Evolutionary conservation across 2,113 vertebrate genomes (phyloP).

Genomic region (Danio rerio): GRCz12tu NC_133186.1:9940501-9941000

Average conservation of each 20-base stretch:
- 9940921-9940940: too few relatives aligned
- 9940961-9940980: too few relatives aligned
- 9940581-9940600: slow-evolving; percentile 40
- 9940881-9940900: too few relatives aligned
- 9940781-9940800: background rate
- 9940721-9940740: background rate
- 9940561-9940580: slow-evolving; percentile 37
- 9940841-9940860: background rate
- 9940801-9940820: background rate
- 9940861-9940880: background rate
- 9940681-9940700: background rate
- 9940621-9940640: background rate
- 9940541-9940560: slow-evolving; percentile 34
- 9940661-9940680: background rate
- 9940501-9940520: slow-evolving; percentile 73
- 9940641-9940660: background rate
- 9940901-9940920: too few relatives aligned
- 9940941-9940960: too few relatives aligned
- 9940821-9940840: background rate
- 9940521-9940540: slow-evolving; percentile 69
- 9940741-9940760: background rate
- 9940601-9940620: background rate
- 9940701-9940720: slow-evolving; percentile 6
- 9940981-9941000: too few relatives aligned
- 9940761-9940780: background rate